Conservation (phyloP, 2,113 vertebrate genomes). For the Mobula hypostoma region DNA sequence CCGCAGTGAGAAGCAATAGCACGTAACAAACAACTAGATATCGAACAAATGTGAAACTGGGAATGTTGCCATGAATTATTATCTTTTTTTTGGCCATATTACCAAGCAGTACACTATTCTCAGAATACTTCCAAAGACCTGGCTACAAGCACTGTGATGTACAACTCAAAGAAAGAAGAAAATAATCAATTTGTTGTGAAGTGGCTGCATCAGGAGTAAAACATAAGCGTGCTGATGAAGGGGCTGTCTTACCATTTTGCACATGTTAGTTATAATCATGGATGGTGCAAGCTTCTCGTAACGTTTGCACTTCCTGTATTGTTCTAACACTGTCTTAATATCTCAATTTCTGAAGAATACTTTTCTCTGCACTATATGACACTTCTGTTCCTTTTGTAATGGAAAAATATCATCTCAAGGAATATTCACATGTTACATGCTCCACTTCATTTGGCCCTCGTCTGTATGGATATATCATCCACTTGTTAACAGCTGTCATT, state of each 20-base stretch:
- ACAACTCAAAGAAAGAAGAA: slow-evolving; percentile 13
- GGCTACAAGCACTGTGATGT: slow-evolving; percentile 30
- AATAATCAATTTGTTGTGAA: not conserved
- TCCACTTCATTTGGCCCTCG: not conserved
- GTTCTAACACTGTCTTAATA: slow-evolving; percentile 31
- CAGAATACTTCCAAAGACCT: slow-evolving; percentile 30
- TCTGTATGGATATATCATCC: not conserved
- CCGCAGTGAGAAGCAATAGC: slow-evolving; percentile 45
- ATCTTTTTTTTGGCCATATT: slow-evolving; percentile 14
- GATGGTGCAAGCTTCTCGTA: not conserved
- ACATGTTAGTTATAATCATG: slow-evolving; percentile 28
- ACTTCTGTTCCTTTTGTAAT: not conserved
- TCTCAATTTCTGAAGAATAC: not conserved
- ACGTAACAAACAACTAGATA: not conserved
- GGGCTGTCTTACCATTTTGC: slow-evolving; percentile 28
- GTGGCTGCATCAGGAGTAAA: not conserved
- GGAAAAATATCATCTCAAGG: slow-evolving; percentile 18
- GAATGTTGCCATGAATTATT: not conserved
- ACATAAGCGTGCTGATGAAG: not conserved
- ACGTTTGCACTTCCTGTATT: slow-evolving; percentile 31
- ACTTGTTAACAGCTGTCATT: not conserved
- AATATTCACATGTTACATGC: not conserved
- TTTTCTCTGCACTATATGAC: slow-evolving; percentile 3
- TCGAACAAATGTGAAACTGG: slow-evolving; percentile 10
- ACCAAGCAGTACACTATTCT: not conserved